These are phyloP conservation scores for Dipodomys ordii DNA, from an alignment of 2,113 vertebrate species.

Conservation along the genomic window DNA sequence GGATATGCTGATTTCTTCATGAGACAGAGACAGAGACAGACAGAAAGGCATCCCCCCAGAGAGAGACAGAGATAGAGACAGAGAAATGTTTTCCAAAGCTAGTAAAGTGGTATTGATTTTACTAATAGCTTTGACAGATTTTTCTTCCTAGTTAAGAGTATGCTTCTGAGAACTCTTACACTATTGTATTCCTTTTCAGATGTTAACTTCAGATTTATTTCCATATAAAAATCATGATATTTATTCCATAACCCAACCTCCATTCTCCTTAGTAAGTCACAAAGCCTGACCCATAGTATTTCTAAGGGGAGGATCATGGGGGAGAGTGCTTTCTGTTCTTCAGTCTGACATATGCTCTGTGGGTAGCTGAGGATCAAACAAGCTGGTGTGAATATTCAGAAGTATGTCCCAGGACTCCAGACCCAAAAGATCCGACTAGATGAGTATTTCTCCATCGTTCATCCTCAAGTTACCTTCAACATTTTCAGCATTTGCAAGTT, in stretches of 20 bases:
- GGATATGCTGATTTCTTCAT: constrained; percentile 25
- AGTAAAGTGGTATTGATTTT: not conserved
- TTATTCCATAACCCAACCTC: not conserved
- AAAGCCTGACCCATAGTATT: not conserved
- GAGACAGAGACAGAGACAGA: not conserved
- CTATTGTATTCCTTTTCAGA: not conserved
- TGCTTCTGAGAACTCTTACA: not conserved
- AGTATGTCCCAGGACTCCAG: constrained; percentile 86
- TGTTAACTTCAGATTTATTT: not conserved
- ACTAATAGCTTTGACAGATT: not conserved
- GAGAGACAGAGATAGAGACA: no score
- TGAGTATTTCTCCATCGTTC: constrained; percentile 86
- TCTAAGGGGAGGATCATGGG: not conserved
- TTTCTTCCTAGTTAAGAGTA: not conserved
- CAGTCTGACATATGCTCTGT: constrained; percentile 36
- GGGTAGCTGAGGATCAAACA: constrained; percentile 88
- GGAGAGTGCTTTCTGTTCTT: not conserved
- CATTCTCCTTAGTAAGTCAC: not conserved
- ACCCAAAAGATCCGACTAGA: constrained; percentile 80
- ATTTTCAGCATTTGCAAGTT: constrained; percentile 89
- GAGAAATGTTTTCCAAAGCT: not conserved
- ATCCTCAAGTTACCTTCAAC: constrained; percentile 87
- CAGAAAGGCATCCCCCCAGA: no score
- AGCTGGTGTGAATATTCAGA: constrained; percentile 89
- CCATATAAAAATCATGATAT: not conserved